phyloP scores from a whole-genome alignment of 1,140 invertebrate species.

The Calephelis nemesis region DNA sequence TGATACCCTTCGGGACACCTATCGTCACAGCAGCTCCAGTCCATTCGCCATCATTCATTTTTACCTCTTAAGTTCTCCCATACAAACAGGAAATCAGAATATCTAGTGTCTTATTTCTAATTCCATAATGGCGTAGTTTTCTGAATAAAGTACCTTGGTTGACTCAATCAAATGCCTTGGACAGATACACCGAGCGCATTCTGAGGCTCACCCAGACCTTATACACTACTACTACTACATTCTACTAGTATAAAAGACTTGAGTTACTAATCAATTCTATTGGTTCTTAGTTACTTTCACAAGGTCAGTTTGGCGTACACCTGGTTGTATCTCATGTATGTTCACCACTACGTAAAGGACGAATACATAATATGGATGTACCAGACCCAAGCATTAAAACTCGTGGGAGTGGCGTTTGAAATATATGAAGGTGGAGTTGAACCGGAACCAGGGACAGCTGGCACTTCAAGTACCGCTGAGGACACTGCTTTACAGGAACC shows the following conservation, averaged over 20 bases:
- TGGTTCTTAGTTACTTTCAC: constrained; percentile 54
- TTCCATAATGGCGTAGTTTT: too few relatives aligned
- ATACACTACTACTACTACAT: too few relatives aligned
- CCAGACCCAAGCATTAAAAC: constrained; percentile 56
- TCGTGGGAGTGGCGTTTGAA: constrained; percentile 67
- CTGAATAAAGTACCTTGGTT: too few relatives aligned
- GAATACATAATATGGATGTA: constrained; percentile 55
- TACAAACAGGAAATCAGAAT: too few relatives aligned
- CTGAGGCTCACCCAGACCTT: too few relatives aligned
- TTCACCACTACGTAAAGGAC: constrained; percentile 42
- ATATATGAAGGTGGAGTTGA: constrained; percentile 40
- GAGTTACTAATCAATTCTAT: constrained; percentile 2
- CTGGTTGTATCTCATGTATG: constrained; percentile 53
- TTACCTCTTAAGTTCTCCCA: too few relatives aligned
- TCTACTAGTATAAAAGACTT: background rate
- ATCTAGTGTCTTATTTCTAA: too few relatives aligned
- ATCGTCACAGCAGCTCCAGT: too few relatives aligned
- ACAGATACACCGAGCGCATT: too few relatives aligned
- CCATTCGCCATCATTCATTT: too few relatives aligned
- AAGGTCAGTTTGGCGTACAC: constrained; percentile 58
- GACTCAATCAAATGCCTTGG: too few relatives aligned
- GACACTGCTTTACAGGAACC: constrained; percentile 29
- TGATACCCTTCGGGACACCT: too few relatives aligned
- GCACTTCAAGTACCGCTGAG: background rate
- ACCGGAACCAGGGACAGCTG: constrained; percentile 24